Evolutionary conservation across 2,888 invertebrate species (phyloP), one percentile per base, ranked within the genome.

Genomic region (Sepioteuthis lessoniana): DNA sequence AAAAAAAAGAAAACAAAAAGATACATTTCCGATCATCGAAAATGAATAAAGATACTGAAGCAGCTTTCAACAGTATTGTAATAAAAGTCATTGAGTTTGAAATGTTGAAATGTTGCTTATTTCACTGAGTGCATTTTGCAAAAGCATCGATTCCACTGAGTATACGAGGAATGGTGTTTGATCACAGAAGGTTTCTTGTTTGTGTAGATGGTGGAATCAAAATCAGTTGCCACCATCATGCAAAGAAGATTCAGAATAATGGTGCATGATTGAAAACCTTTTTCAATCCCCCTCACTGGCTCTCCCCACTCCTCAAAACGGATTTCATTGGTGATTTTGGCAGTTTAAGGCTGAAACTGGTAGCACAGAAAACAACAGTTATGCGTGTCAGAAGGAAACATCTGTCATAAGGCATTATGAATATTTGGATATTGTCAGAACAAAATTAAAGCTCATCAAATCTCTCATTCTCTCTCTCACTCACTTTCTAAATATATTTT

Each of bases 321-420:
- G 76, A 76, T n/a, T 76, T 35, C 76, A n/a, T n/a, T 76, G 76
- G n/a, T 76, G 76, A n/a, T 76, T 76, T 35, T 76, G 76, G 76
- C 76, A 76, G 31, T 76, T 76, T n/a, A 3, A 76, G 76, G 76
- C n/a, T 35, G n/a, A 19, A 55, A 76, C 4, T 76, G 76, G n/a
- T 76, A 76, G 16, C 19, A 35, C n/a, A 76, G 76, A 76, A 35
- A 76, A n/a, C n/a, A 76, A n/a, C 76, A 35, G 76, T n/a, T 76
- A n/a, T 76, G 76, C 76, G 5, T 76, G n/a, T 76, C 76, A 76
- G 35, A 76, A 16, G 76, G 19, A 35, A 76, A 76, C n/a, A 76
- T n/a, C n/a, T 76, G n/a, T n/a, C 76, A 76, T 60, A 60, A 31
- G 60, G 31, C 60, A 60, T 60, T 60, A 60, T 31, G 31, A 31